Evolutionary conservation across 2,888 invertebrate species (phyloP).

Genomic region (Maniola hyperantus): DNA sequence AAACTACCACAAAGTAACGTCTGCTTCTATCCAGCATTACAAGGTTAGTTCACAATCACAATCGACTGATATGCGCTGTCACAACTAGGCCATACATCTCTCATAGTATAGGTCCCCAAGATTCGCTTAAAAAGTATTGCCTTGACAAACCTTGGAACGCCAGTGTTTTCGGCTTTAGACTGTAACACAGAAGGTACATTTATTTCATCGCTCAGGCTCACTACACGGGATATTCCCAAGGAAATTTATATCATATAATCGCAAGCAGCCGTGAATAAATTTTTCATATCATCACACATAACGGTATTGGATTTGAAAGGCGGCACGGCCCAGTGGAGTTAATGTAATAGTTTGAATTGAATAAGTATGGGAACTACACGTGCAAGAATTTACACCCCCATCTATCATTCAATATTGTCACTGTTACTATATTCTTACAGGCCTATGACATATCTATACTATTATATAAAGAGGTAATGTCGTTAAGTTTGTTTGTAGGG

Average conservation of each 20-base stretch:
- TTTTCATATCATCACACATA: slow-evolving; percentile 40
- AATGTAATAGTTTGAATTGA: slow-evolving; percentile 27
- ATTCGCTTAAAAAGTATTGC: too few species aligned
- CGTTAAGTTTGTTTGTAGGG: too few species aligned
- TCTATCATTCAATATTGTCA: slow-evolving; percentile 27
- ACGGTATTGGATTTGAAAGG: slow-evolving; percentile 35
- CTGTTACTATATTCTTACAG: background rate
- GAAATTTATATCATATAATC: slow-evolving; percentile 21
- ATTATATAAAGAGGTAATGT: too few species aligned
- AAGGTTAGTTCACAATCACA: too few species aligned
- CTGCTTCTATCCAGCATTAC: too few species aligned
- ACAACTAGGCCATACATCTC: too few species aligned
- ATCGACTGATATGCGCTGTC: too few species aligned
- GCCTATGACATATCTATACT: background rate
- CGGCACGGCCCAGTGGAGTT: slow-evolving; percentile 23
- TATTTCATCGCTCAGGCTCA: slow-evolving; percentile 16
- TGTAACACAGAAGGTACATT: background rate
- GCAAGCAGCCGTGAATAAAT: slow-evolving; percentile 37
- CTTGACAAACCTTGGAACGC: background rate
- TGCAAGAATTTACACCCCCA: slow-evolving; percentile 22
- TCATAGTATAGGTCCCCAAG: too few species aligned
- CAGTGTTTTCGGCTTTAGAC: background rate
- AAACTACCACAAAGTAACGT: too few species aligned
- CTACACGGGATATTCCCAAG: slow-evolving; percentile 13
- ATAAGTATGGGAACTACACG: slow-evolving; percentile 25